phyloP scores from a whole-genome alignment of 2,797 vertebrate genomes.

The Margarornis squamiger region DNA sequence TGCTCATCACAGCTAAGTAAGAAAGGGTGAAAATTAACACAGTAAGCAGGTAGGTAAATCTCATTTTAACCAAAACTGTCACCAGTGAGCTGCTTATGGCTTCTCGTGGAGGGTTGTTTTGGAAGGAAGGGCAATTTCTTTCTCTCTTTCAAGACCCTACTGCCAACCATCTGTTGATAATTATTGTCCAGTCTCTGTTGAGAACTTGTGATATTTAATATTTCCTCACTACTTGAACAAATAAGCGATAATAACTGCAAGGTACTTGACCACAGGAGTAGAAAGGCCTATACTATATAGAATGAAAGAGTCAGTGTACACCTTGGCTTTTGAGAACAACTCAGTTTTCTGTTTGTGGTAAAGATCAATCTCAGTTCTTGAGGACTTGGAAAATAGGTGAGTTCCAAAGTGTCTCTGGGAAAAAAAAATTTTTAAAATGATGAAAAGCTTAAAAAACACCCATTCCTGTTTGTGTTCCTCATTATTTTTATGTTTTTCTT shows the following conservation, averaged over 20 bases:
- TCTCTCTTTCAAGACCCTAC: slow-evolving; percentile 66
- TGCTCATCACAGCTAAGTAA: background rate
- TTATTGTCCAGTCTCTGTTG: slow-evolving; percentile 90
- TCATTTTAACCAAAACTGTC: slow-evolving; percentile 64
- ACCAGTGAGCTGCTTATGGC: slow-evolving; percentile 51
- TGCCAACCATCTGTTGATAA: slow-evolving; percentile 93
- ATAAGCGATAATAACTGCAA: slow-evolving; percentile 91
- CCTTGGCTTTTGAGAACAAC: slow-evolving; percentile 72
- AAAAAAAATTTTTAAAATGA: background rate
- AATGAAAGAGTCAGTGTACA: slow-evolving; percentile 83
- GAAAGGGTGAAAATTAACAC: slow-evolving; percentile 21
- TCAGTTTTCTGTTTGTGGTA: slow-evolving; percentile 53
- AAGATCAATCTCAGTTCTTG: slow-evolving; percentile 26
- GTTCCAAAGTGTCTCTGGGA: background rate
- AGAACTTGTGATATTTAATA: slow-evolving; percentile 97
- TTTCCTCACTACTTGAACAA: slow-evolving; percentile 98
- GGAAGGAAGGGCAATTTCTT: slow-evolving; percentile 58
- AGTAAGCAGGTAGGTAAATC: slow-evolving; percentile 56
- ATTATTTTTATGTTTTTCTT: background rate
- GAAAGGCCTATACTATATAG: slow-evolving; percentile 81
- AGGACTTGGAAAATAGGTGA: slow-evolving; percentile 54
- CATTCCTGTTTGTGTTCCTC: background rate
- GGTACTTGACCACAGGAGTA: slow-evolving; percentile 91
- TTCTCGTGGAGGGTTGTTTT: slow-evolving; percentile 33
- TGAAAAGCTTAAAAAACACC: slow-evolving; percentile 24